These are phyloP conservation scores for Catharus fuscescens DNA, from an alignment of 2,113 vertebrate genomes.

Conservation along the genomic window DNA sequence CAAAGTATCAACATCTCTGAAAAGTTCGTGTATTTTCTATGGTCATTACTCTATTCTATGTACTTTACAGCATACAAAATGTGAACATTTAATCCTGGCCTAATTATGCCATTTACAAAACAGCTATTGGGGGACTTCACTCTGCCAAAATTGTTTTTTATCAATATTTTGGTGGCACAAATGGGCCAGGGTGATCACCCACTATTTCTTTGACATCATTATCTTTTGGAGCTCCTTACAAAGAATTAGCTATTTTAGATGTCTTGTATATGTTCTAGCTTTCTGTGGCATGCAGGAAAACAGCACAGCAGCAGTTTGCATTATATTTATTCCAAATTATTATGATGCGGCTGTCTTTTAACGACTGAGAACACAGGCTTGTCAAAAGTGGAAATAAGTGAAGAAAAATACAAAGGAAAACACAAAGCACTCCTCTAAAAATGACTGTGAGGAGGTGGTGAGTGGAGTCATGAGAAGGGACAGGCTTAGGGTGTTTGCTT, in stretches of 20 bases:
- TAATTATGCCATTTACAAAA: not conserved
- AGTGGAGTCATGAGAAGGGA: not conserved
- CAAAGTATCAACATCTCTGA: not conserved
- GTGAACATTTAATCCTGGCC: not conserved
- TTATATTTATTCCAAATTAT: not conserved
- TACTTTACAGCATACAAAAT: not conserved
- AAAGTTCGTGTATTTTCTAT: not conserved
- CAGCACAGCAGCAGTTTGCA: not conserved
- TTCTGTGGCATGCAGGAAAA: not conserved
- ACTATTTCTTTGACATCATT: not conserved
- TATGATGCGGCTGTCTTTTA: not conserved
- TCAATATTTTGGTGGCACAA: not conserved
- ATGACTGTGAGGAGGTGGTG: not conserved
- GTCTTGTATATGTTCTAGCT: not conserved
- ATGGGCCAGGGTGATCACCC: not conserved
- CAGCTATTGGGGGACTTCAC: fast-evolving
- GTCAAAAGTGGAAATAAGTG: not conserved
- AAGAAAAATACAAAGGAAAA: not conserved
- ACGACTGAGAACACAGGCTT: not conserved
- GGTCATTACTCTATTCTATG: not conserved
- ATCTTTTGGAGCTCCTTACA: not conserved
- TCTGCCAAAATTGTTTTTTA: not conserved
- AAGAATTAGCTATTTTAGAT: not conserved
- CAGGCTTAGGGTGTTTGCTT: not conserved
- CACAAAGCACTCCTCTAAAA: not conserved